A percentile compares a stretch with the other conserved stretches of the same genome.
Evolutionary conservation across 2,113 vertebrate genomes (phyloP).

Genomic region (Xerus inauris): DNA sequence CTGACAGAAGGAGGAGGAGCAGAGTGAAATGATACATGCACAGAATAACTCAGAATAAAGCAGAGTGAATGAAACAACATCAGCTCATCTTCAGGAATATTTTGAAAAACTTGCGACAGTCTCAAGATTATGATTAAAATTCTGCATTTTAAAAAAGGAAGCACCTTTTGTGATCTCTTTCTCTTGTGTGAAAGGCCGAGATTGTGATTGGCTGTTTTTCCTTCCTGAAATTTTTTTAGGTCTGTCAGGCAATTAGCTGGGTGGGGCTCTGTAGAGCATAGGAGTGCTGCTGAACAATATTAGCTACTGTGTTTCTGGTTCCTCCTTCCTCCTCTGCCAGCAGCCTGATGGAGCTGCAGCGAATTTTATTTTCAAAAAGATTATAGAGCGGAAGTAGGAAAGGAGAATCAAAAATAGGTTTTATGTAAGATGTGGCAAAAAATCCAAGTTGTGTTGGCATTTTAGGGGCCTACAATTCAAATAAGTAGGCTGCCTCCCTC

Average conservation of each 20-base stretch:
- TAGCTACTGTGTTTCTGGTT: constrained; percentile 50
- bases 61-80: constrained; percentile 68
- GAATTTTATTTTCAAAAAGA: constrained; percentile 71
- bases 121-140: constrained; percentile 74
- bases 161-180: constrained; percentile 73
- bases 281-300: constrained; percentile 51
- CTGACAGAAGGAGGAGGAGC: constrained; percentile 60
- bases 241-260: constrained; percentile 79
- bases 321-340: constrained; percentile 59
- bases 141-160: constrained; percentile 76
- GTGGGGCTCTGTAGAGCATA: constrained; percentile 71
- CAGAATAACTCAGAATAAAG: constrained; percentile 69
- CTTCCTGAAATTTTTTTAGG: constrained; percentile 68
- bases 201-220: constrained; percentile 72
- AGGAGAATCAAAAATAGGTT: constrained; percentile 46
- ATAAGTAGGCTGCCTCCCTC: constrained; percentile 72
- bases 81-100: constrained; percentile 58
- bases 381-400: constrained; percentile 55
- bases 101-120: constrained; percentile 79
- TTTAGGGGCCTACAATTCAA: constrained; percentile 61
- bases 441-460: constrained; percentile 68
- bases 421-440: constrained; percentile 65
- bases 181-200: constrained; percentile 77
- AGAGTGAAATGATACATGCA: constrained; percentile 59
- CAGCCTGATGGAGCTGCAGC: constrained; percentile 51